A percentile compares a stretch with the other conserved stretches of the same genome.
Conservation (phyloP, 1,140 invertebrate genomes). For the Scaptomyza hsui region DNA sequence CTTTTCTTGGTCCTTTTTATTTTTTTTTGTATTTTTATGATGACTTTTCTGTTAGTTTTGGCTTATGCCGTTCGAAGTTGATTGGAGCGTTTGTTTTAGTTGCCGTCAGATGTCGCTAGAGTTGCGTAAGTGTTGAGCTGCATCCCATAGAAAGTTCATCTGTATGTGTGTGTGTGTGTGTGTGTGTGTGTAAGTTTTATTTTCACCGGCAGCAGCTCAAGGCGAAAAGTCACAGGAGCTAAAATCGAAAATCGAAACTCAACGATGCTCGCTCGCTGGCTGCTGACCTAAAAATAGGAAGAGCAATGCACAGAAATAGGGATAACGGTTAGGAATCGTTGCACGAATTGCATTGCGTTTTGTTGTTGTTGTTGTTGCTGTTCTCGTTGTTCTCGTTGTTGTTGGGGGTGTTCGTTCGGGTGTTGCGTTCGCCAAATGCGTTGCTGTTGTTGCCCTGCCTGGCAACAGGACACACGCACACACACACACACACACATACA, state of each 20-base stretch:
- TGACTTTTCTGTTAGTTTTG: no score
- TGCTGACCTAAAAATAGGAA: slow-evolving; percentile 46
- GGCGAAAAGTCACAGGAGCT: slow-evolving; percentile 16
- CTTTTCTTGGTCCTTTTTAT: background rate
- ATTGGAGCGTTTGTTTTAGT: slow-evolving; percentile 6
- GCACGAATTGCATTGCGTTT: slow-evolving; percentile 18
- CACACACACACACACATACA: background rate
- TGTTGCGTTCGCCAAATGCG: slow-evolving; percentile 12
- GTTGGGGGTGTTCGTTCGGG: background rate
- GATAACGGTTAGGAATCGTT: slow-evolving; percentile 23
- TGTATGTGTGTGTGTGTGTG: background rate
- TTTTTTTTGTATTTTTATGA: background rate
- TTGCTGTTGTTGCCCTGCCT: slow-evolving; percentile 12
- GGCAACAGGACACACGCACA: slow-evolving; percentile 9
- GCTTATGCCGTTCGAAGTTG: no score
- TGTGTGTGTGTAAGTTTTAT: slow-evolving; percentile 5
- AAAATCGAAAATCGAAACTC: slow-evolving; percentile 45
- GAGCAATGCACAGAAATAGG: background rate
- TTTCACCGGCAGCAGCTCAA: slow-evolving; percentile 24
- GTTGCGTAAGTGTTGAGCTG: slow-evolving; percentile 43
- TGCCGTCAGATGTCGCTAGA: slow-evolving; percentile 39
- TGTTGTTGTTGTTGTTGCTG: no score
- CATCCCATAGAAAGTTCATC: slow-evolving; percentile 21
- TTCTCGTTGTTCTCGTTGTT: no score
- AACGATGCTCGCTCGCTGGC: slow-evolving; percentile 8